Evolutionary conservation across 2,797 vertebrate species (phyloP), one percentile per base, ranked within the genome.

Genomic region (Prionace glauca): DNA sequence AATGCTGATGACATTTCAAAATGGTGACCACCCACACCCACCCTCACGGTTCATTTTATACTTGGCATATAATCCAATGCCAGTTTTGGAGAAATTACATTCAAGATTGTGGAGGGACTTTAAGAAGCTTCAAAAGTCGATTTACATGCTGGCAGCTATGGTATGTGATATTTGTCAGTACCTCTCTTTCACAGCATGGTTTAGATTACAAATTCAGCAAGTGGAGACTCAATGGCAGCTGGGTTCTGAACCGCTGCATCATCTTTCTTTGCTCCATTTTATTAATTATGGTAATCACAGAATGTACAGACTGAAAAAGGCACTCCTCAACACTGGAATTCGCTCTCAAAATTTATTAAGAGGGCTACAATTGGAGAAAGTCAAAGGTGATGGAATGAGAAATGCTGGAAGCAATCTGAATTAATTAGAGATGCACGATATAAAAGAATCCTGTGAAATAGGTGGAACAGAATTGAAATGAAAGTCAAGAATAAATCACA

Each of bases 371-470:
- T 67, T 22, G n/a, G 67, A 36, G 41, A 32, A 20, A 69, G 10
- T 67, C 67, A 92, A 67, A 7, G 69, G 29, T 22, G 60, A 67
- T n/a, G 1, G 62, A 67, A 65, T 41, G 65, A 67, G n/a, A 14
- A 67, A 92, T 41, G 90, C 32, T 62, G 41, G n/a, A 92, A 92
- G 36, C 62, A 92, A 92, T n/a, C 90, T 91, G 88, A 65, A 92
- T 67, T 32, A 92, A 67, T 36, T 62, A 67, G 56, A 32, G 29
- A 32, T 36, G 50, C 56, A 29, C 4, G 18, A 22, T 22, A 77
- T n/a, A 86, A 50, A 50, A 86, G 29, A 18, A 50, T 86, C 45
- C 81, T 60, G 14, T n/a, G 16, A 92, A 67, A 92, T 41, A 86
- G 16, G 36, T 88, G 86, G 41, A 88, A 20, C 29, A 67, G 56